phyloP scores from a whole-genome alignment of 2,888 invertebrate species.

The Syrphus vitripennis region DNA sequence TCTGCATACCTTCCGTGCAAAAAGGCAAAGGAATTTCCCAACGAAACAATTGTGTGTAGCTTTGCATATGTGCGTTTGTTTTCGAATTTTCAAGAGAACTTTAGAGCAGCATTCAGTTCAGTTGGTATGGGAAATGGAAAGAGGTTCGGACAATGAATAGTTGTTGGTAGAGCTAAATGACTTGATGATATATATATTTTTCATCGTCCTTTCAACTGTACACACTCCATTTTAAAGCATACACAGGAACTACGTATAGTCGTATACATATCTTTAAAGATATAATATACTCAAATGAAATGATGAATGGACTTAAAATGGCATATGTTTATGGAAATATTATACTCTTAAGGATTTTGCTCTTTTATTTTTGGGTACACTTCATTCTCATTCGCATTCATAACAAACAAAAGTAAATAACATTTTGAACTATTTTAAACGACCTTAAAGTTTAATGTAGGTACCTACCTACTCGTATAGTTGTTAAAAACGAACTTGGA shows the following conservation, averaged over 20 bases:
- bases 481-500: constrained; percentile 6
- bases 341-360: not conserved
- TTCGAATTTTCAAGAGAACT: not conserved
- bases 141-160: constrained; percentile 10
- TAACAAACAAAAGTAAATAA: constrained; percentile 16
- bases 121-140: not conserved
- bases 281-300: not conserved
- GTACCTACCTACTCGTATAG: no score
- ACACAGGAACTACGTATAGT: not conserved
- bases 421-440: not conserved
- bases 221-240: not conserved
- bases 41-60: not conserved
- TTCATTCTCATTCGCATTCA: constrained; percentile 1
- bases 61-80: not conserved
- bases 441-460: not conserved
- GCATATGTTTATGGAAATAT: constrained; percentile 29
- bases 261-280: not conserved
- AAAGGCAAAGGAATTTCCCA: constrained; percentile 15
- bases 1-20: constrained; percentile 31
- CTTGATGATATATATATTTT: constrained; percentile 63
- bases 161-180: constrained; percentile 10
- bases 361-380: constrained; percentile 7
- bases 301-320: constrained; percentile 50
- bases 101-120: not conserved
- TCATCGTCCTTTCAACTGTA: constrained; percentile 46